These are phyloP conservation scores for Pandion haliaetus DNA, from an alignment of 2,113 vertebrate species.

Conservation along the genomic window DNA sequence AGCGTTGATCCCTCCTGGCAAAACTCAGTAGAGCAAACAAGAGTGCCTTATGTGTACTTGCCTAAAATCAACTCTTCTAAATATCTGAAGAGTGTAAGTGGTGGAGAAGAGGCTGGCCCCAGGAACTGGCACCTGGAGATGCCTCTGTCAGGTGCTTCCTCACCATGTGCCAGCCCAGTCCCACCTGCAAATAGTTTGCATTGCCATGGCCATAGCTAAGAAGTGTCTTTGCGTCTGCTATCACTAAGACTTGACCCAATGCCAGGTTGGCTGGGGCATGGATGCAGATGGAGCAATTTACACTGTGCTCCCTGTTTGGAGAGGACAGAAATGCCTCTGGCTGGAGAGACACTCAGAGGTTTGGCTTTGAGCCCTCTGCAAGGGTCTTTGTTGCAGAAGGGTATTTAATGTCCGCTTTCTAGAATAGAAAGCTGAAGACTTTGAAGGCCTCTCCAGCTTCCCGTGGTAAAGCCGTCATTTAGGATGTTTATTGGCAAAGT, in stretches of 20 bases:
- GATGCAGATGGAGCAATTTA: neutral
- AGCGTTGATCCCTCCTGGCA: neutral
- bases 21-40: neutral
- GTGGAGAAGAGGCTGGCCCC: neutral
- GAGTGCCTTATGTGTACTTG: neutral
- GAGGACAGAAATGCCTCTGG: neutral
- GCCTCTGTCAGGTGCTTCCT: neutral
- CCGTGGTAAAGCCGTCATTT: neutral
- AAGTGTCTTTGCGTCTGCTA: neutral
- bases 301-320: neutral
- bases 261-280: neutral
- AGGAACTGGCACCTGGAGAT: neutral
- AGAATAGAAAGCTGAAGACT: neutral
- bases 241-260: neutral
- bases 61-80: neutral
- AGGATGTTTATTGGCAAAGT: neutral
- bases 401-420: neutral
- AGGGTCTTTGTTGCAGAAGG: neutral
- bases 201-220: neutral
- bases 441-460: neutral
- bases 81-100: neutral
- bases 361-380: neutral
- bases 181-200: neutral
- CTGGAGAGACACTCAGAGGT: neutral
- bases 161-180: neutral